Conservation (phyloP, 2,797 vertebrate species). For the Echeneis naucrates region DNA sequence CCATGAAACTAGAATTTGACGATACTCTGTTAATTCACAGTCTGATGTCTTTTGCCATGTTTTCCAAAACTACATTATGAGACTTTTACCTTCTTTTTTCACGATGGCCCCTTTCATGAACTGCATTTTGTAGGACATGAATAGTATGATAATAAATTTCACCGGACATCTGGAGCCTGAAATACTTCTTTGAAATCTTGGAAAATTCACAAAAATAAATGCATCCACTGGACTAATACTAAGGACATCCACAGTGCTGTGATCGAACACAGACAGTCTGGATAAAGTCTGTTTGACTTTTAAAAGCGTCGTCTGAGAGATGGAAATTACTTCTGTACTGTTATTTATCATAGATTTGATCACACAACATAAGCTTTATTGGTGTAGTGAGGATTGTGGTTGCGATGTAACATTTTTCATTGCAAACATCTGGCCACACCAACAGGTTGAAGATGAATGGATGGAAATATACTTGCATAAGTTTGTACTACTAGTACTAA, state of each 20-base stretch:
- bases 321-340: slow-evolving; percentile 14
- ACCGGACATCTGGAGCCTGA: slow-evolving; percentile 37
- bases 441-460: too few species aligned
- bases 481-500: too few species aligned
- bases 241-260: slow-evolving; percentile 27
- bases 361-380: slow-evolving; percentile 24
- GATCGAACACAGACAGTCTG: slow-evolving; percentile 27
- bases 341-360: background rate
- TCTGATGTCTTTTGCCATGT: slow-evolving; percentile 30
- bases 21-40: slow-evolving; percentile 48
- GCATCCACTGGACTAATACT: slow-evolving; percentile 33
- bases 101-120: slow-evolving; percentile 13
- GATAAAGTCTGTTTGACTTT: slow-evolving; percentile 4
- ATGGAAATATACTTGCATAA: too few species aligned
- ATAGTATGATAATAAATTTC: slow-evolving; percentile 37
- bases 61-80: background rate
- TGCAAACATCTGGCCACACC: slow-evolving; percentile 51
- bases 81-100: background rate
- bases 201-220: slow-evolving; percentile 41
- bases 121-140: slow-evolving; percentile 17
- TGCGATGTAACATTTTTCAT: slow-evolving; percentile 33
- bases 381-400: slow-evolving; percentile 6
- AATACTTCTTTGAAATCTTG: slow-evolving; percentile 30
- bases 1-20: slow-evolving; percentile 14
- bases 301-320: slow-evolving; percentile 24